Base-by-base conservation (phyloP, 1,140 invertebrate species). In the Eurosta solidaginis region DNA sequence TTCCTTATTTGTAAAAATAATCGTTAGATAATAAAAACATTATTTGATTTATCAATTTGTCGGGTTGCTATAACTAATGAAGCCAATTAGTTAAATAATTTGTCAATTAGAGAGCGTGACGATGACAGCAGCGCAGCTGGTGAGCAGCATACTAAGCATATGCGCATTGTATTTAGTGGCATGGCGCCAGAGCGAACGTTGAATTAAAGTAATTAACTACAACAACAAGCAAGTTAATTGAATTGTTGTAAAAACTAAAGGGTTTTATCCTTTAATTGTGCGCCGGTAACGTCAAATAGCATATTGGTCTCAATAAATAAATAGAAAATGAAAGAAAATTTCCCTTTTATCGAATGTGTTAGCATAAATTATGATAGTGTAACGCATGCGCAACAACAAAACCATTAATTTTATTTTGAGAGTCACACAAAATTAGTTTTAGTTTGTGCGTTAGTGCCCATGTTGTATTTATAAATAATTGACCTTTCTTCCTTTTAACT, bases 81-180 rank as follows among this genome's bases (percentile, higher is more conserved):
- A 68, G 59, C 59, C 59, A 68, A 68, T 68, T 42, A 68, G 36
- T 33, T 68, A 33, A 42, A 17, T 68, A 68, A 68, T 68, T 68
- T 68, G 59, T 68, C 59, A 40, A 22, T 68, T 68, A 12, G n/a
- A 36, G 14, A 40, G 59, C 40, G 59, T 12, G 3, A 10, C 14
- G 54, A 29, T 59, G 54, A 59, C 54, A 17, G 54, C 33, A 68
- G n/a, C 33, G 59, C 59, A 42, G 59, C 17, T 68, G 59, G 59
- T 42, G 59, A n/a, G n/a, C n/a, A n/a, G 59, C 59, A 42, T 20
- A n/a, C 20, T 40, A 33, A 42, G 59, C 59, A 10, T 9, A 40
- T 40, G 33, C 17, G 6, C n/a, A 2, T 17, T 0, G n/a, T n/a
- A 68, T 42, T 68, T 40, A 33, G 36, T 22, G 33, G 59, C 33